These are phyloP conservation scores for Sorex maritimensis DNA, from an alignment of 2,797 vertebrate species.

Conservation along the genomic window DNA sequence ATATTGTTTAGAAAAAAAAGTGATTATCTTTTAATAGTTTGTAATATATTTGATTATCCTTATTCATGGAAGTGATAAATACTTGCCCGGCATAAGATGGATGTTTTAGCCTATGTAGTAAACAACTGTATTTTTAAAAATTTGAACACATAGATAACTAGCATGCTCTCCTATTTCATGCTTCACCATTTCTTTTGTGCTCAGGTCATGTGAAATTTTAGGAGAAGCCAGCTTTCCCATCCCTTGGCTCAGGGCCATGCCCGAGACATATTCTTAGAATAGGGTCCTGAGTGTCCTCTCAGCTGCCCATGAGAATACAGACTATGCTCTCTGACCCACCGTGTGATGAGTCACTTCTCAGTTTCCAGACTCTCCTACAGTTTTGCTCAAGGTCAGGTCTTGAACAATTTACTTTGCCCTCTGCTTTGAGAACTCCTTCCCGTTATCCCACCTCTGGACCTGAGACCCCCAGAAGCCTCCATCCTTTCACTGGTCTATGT, in stretches of 20 bases:
- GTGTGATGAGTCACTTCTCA: not conserved
- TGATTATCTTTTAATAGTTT: not conserved
- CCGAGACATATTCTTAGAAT: not conserved
- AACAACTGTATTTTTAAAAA: not conserved
- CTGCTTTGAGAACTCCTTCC: not conserved
- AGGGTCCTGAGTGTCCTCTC: not conserved
- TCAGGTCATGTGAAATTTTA: not conserved
- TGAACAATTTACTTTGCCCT: not conserved
- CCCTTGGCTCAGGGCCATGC: not conserved
- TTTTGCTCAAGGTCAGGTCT: not conserved
- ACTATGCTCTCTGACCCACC: not conserved
- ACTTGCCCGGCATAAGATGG: not conserved
- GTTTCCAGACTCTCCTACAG: not conserved
- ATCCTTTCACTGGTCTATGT: not conserved
- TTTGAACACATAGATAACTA: not conserved
- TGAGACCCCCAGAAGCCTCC: not conserved
- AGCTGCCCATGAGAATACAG: not conserved
- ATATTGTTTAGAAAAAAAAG: constrained; percentile 32
- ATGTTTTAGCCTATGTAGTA: not conserved
- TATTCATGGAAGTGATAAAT: not conserved
- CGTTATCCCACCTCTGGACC: not conserved
- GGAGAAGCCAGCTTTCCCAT: not conserved
- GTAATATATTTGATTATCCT: not conserved
- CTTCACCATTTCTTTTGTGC: not conserved
- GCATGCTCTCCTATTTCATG: not conserved